Base-by-base conservation (phyloP, 1,140 invertebrate genomes). In the Drosophila eugracilis region DNA sequence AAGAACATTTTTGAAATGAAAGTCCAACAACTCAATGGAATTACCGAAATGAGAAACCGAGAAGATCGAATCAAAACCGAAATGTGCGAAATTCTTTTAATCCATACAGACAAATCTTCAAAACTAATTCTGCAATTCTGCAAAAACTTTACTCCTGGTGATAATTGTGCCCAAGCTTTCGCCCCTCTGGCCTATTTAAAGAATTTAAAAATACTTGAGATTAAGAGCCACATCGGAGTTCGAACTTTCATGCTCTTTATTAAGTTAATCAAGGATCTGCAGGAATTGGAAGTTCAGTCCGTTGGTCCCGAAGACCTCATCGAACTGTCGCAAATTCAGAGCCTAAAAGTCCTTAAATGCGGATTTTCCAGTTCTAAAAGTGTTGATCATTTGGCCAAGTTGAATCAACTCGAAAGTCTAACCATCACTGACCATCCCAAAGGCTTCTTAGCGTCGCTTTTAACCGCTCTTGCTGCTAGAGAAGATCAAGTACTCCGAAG, bases 361-460 rank as follows among this genome's bases (percentile, higher is more conserved):
- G 22, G 50, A 3, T 54, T 54, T 7, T 45, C 17, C 10, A 47
- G 37, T 47, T 54, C 52, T 22, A 26, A 12, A 54, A 19, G 4
- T 17, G 19, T 47, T 12, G 37, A 54, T 2, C 9, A 21, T 14
- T 15, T 54, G 9, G 37, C 21, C 7, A 5, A 15, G 3, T 14
- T 54, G 17, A 10, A 45, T 19, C 21, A 28, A 14, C 52, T 54
- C 9, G 22, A 54, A 9, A 0, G 1, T 0, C 37, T 54, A 4
- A 47, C 4, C n/a, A 54, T 54, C 7, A 19, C 7, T 12, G 52
- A 47, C 17, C 52, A 54, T n/a, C 52, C 52, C 7, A 2, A 6
- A 9, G 52, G 52, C 19, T 42, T 22, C 0, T 26, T 54, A 7
- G n/a, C 3, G 14, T 9, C 22, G 17, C 37, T 47, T 1, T 47